Evolutionary conservation across 2,888 invertebrate genomes (phyloP).

Genomic region (Oscheius myriophilus): DNA sequence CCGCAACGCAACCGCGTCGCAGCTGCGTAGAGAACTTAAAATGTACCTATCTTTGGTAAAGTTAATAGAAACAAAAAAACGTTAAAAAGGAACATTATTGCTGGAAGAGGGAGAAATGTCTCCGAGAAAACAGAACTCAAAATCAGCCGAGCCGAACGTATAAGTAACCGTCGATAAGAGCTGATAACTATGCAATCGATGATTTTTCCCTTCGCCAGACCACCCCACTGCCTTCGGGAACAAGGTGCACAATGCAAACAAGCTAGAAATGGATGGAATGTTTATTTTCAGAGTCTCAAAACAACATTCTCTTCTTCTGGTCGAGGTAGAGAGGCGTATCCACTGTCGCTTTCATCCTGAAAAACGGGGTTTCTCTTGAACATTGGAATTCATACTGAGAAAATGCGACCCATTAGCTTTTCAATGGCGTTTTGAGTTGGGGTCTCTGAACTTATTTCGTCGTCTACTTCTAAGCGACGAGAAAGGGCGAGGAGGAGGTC

Average conservation of each 20-base stretch:
- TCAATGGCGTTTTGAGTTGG: background rate
- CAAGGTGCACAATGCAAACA: too few relatives aligned
- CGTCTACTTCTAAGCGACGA: background rate
- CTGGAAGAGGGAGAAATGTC: too few relatives aligned
- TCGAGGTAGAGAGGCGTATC: slow-evolving; percentile 13
- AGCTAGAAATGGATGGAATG: background rate
- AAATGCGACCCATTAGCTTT: slow-evolving; percentile 1
- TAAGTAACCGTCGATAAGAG: slow-evolving; percentile 4
- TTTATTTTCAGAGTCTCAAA: slow-evolving; percentile 17
- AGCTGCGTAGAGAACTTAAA: too few relatives aligned
- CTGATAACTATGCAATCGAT: slow-evolving; percentile 8
- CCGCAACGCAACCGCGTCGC: too few relatives aligned
- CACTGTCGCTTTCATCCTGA: slow-evolving; percentile 14
- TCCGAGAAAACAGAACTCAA: background rate
- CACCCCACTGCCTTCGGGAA: background rate
- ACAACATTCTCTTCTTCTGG: slow-evolving; percentile 22
- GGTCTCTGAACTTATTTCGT: background rate
- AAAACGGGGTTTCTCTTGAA: background rate
- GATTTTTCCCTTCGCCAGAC: background rate
- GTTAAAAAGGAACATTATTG: too few relatives aligned
- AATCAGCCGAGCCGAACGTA: background rate
- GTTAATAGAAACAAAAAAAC: too few relatives aligned
- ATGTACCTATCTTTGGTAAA: too few relatives aligned
- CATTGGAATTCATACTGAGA: background rate
- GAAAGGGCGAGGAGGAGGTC: slow-evolving; percentile 6